These are phyloP conservation scores for Drosophila buzzatii DNA, from an alignment of 2,888 invertebrate species.

Conservation along the genomic window DNA sequence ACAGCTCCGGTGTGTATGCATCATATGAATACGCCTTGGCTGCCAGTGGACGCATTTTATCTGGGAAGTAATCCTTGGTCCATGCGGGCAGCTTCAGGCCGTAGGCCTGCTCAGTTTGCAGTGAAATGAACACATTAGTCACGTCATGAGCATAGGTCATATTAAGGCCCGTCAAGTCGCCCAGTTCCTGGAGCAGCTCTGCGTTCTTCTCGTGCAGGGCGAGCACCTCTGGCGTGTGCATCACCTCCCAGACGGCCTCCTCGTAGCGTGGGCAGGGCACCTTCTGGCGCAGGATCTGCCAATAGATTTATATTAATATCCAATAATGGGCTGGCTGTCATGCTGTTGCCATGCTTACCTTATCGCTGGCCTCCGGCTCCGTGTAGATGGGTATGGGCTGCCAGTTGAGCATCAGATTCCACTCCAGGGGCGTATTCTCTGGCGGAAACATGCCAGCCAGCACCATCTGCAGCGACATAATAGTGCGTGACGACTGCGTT, in stretches of 20 bases:
- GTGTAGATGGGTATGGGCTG: conserved; percentile 91
- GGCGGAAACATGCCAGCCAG: conserved; percentile 91
- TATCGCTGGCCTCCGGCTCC: conserved; percentile 88
- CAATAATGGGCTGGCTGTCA: not conserved
- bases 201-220: conserved; percentile 84
- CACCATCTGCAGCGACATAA: conserved; percentile 89
- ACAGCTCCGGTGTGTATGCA: conserved; percentile 87
- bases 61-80: conserved; percentile 87
- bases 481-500: conserved; percentile 90
- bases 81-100: conserved; percentile 88
- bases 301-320: not conserved
- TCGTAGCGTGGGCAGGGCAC: conserved; percentile 88
- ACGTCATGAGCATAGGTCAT: conserved; percentile 87
- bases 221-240: conserved; percentile 85
- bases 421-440: conserved; percentile 85
- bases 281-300: conserved; percentile 87
- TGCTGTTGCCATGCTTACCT: conserved; percentile 51
- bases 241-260: conserved; percentile 86
- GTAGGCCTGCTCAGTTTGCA: conserved; percentile 87
- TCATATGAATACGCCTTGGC: conserved; percentile 87
- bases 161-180: conserved; percentile 86
- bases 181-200: conserved; percentile 86
- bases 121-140: conserved; percentile 88
- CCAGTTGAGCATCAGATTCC: conserved; percentile 89
- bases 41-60: conserved; percentile 86